Evolutionary conservation across 2,888 invertebrate genomes (phyloP).

Genomic region (Hoplodrina blanda): DNA sequence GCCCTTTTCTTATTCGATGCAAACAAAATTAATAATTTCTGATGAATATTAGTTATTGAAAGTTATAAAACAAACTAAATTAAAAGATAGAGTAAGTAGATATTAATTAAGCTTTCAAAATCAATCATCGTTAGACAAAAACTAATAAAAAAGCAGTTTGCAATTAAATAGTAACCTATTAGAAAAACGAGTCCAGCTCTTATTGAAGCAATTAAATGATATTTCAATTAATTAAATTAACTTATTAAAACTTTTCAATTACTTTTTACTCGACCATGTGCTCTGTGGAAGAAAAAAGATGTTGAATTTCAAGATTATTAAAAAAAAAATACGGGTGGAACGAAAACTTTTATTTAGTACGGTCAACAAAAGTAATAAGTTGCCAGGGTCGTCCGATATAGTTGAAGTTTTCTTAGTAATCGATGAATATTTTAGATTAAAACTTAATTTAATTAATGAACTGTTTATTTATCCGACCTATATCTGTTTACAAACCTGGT

Average conservation of each 20-base stretch:
- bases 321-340: too few species aligned
- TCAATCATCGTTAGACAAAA: slow-evolving; percentile 34
- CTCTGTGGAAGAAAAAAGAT: slow-evolving; percentile 72
- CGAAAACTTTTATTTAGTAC: too few species aligned
- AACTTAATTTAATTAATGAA: too few species aligned
- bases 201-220: slow-evolving; percentile 26
- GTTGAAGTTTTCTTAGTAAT: too few species aligned
- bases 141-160: slow-evolving; percentile 26
- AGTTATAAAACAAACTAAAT: slow-evolving; percentile 14
- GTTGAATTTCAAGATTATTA: neutral
- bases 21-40: slow-evolving; percentile 11
- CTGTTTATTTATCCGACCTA: too few species aligned
- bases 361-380: too few species aligned
- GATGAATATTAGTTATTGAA: neutral
- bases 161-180: neutral
- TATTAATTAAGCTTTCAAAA: slow-evolving; percentile 19
- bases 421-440: too few species aligned
- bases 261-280: slow-evolving; percentile 87
- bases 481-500: too few species aligned
- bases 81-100: slow-evolving; percentile 3
- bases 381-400: too few species aligned
- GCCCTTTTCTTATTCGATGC: neutral
- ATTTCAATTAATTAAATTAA: slow-evolving; percentile 45
- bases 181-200: slow-evolving; percentile 40
- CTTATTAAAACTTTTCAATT: slow-evolving; percentile 38